Percentiles rank a stretch among this genome's conserved stretches.
Conservation (phyloP, 2,888 invertebrate genomes). For the Calliscelio sp. region DNA sequence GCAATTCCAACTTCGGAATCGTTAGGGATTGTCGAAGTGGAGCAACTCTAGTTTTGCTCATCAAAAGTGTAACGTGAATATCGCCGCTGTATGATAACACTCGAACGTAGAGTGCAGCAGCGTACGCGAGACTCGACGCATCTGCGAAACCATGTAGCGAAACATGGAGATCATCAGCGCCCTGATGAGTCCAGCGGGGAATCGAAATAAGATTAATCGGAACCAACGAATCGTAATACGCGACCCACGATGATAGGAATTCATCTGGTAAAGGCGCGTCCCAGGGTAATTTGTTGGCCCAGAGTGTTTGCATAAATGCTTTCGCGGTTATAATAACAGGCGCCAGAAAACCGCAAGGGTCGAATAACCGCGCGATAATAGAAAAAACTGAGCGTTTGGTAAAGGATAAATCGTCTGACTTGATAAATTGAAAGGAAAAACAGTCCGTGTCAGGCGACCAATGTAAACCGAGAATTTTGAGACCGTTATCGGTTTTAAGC, state of each 20-base stretch:
- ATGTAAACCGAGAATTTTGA: not conserved
- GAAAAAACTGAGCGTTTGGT: not conserved
- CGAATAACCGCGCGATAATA: not conserved
- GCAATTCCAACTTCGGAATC: not conserved
- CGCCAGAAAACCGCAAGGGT: not conserved
- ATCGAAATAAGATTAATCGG: not conserved
- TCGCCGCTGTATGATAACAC: not conserved
- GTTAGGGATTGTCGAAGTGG: too few species aligned
- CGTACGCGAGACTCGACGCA: not conserved
- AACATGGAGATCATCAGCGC: not conserved
- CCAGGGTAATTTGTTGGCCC: not conserved
- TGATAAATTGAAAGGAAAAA: not conserved
- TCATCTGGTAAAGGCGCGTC: not conserved
- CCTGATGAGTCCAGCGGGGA: not conserved
- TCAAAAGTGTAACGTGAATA: not conserved
- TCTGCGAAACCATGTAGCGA: not conserved
- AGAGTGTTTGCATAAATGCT: not conserved
- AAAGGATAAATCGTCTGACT: not conserved
- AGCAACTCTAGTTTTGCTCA: not conserved
- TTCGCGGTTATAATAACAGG: not conserved
- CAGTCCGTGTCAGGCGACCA: not conserved
- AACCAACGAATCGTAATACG: not conserved
- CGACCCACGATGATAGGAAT: not conserved
- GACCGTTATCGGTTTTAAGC: not conserved
- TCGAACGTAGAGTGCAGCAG: not conserved